Evolutionary conservation across 1,140 invertebrate species (phyloP).

Genomic region (Neuroterus valhalla): DNA sequence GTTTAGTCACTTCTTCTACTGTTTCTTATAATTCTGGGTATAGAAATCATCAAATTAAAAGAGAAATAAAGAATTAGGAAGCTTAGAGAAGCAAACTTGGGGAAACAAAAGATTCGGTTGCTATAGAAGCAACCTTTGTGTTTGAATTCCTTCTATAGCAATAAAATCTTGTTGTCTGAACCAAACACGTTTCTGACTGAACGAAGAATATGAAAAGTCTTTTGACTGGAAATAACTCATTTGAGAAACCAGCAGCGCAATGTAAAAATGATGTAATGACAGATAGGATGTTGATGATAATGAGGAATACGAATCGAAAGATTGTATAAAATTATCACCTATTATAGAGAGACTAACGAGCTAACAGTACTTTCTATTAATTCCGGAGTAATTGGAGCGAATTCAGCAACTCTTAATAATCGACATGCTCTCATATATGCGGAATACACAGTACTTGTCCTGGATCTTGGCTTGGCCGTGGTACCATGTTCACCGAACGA

Average conservation of each 20-base stretch:
- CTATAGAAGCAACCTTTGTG: no score
- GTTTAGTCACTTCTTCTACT: background rate
- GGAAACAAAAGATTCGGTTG: no score
- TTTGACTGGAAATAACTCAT: background rate
- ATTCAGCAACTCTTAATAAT: constrained; percentile 27
- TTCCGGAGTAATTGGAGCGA: constrained; percentile 21
- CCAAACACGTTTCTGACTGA: no score
- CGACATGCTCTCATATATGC: constrained; percentile 25
- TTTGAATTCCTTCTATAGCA: no score
- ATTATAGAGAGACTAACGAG: background rate
- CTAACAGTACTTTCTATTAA: constrained; percentile 21
- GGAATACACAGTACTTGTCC: constrained; percentile 7
- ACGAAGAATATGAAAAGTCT: background rate
- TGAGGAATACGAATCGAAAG: constrained; percentile 6
- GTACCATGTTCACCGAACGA: constrained; percentile 39
- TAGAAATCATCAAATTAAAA: background rate
- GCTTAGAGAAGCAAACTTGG: no score
- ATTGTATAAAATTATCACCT: constrained; percentile 8
- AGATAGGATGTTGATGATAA: constrained; percentile 1
- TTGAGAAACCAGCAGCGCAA: background rate
- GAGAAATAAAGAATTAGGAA: background rate
- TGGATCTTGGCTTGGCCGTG: constrained; percentile 36
- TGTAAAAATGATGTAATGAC: background rate
- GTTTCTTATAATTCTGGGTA: background rate
- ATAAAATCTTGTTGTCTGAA: no score